Conservation (phyloP, 2,888 invertebrate species). For the Netelia fuscicornis region DNA sequence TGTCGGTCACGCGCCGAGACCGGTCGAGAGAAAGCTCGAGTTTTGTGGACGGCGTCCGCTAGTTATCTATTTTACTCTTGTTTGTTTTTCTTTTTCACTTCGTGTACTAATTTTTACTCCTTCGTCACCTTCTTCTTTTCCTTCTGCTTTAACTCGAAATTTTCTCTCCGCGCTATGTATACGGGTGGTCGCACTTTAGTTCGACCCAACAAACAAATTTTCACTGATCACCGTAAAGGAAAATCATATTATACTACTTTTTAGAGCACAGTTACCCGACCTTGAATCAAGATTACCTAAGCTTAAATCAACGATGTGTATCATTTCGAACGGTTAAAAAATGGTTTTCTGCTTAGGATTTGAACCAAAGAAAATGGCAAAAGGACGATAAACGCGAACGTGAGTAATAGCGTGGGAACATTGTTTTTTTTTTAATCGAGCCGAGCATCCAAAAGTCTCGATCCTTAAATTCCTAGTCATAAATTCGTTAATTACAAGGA, state of each 20-base stretch:
- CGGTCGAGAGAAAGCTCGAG: slow-evolving; percentile 79
- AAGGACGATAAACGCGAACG: slow-evolving; percentile 57
- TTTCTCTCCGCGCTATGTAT: slow-evolving; percentile 54
- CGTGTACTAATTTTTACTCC: slow-evolving; percentile 30
- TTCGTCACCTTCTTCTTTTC: slow-evolving; percentile 44
- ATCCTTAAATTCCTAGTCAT: slow-evolving; percentile 19
- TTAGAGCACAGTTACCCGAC: slow-evolving; percentile 69
- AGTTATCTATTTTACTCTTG: slow-evolving; percentile 67
- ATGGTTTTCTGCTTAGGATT: no score
- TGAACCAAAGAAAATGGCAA: neutral
- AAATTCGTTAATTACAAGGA: slow-evolving; percentile 14
- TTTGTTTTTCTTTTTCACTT: slow-evolving; percentile 6
- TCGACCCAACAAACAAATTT: slow-evolving; percentile 57
- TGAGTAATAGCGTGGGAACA: slow-evolving; percentile 5
- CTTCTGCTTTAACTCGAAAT: slow-evolving; percentile 56
- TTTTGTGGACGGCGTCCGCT: slow-evolving; percentile 82
- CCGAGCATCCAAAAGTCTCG: slow-evolving; percentile 23
- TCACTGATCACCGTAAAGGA: slow-evolving; percentile 55
- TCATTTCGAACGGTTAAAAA: slow-evolving; percentile 35
- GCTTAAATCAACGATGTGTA: slow-evolving; percentile 55
- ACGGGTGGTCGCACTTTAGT: slow-evolving; percentile 48
- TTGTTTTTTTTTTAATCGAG: slow-evolving; percentile 13
- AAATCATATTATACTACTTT: slow-evolving; percentile 56
- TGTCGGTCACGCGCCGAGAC: slow-evolving; percentile 74
- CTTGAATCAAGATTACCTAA: slow-evolving; percentile 60